Evolutionary conservation across 2,113 vertebrate species (phyloP).

Genomic region (Menidia beryllina): DNA sequence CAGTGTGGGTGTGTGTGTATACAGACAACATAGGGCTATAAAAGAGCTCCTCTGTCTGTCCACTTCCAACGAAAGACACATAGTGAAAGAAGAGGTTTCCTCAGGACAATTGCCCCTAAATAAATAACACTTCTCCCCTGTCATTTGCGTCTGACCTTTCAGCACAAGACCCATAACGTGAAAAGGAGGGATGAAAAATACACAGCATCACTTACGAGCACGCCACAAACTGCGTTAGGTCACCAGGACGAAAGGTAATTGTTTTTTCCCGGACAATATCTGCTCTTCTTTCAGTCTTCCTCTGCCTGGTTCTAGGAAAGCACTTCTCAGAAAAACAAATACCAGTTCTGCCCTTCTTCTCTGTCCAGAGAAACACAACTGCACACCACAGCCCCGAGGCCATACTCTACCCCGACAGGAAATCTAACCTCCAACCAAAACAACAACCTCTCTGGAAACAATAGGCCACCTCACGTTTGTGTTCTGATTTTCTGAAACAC

Average conservation of each 20-base stretch:
- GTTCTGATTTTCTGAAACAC: constrained; percentile 1
- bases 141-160: background rate
- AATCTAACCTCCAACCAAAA: constrained; percentile 75
- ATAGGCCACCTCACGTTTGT: constrained; percentile 31
- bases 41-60: no score
- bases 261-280: constrained; percentile 23
- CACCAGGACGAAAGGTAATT: background rate
- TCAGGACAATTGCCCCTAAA: background rate
- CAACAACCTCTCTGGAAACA: constrained; percentile 61
- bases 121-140: background rate
- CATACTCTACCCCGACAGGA: constrained; percentile 63
- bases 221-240: constrained; percentile 1
- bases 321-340: constrained; percentile 68
- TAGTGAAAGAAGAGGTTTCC: background rate
- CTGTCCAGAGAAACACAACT: constrained; percentile 67
- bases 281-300: constrained; percentile 31
- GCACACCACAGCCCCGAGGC: constrained; percentile 68
- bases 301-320: constrained; percentile 55
- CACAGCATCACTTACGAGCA: background rate
- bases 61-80: background rate
- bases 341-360: constrained; percentile 73
- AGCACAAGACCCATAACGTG: background rate
- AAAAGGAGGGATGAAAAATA: background rate
- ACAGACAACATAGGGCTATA: no score
- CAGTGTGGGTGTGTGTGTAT: no score